Conservation (phyloP, 2,797 vertebrate species). For the Diceros bicornis region DNA sequence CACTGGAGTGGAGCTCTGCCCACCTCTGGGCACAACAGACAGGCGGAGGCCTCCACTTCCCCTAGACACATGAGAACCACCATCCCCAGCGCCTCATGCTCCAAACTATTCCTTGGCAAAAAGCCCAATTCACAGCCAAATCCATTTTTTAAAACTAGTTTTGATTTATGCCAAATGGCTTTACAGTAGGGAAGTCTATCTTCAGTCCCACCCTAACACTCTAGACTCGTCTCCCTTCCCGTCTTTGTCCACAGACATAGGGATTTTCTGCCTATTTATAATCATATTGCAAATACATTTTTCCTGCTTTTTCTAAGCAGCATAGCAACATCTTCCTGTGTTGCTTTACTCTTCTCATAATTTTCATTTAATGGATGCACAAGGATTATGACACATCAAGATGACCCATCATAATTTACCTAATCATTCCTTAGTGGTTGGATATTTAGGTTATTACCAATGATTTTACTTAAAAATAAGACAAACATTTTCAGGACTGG, state of each 20-base stretch:
- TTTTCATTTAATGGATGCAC: constrained; percentile 53
- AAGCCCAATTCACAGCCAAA: not conserved
- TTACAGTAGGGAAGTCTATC: not conserved
- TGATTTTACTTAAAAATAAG: constrained; percentile 44
- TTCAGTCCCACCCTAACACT: not conserved
- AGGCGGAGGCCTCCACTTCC: not conserved
- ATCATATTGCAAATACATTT: not conserved
- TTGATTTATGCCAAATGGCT: not conserved
- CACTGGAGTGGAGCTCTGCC: not conserved
- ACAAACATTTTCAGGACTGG: not conserved
- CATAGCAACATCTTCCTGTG: not conserved
- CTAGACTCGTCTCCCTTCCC: not conserved
- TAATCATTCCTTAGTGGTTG: not conserved
- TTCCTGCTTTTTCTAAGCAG: not conserved
- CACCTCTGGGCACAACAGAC: not conserved
- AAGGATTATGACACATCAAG: not conserved
- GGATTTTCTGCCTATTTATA: not conserved
- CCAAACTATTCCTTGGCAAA: constrained; percentile 10
- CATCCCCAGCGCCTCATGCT: not conserved
- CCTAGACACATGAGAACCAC: not conserved
- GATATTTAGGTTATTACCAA: constrained; percentile 5
- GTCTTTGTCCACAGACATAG: not conserved
- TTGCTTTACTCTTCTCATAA: not conserved
- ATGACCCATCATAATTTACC: not conserved
- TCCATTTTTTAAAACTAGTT: not conserved